Evolutionary conservation across 2,888 invertebrate genomes (phyloP), one percentile per base, ranked within the genome.

Genomic region (Tinea semifulvella): DNA sequence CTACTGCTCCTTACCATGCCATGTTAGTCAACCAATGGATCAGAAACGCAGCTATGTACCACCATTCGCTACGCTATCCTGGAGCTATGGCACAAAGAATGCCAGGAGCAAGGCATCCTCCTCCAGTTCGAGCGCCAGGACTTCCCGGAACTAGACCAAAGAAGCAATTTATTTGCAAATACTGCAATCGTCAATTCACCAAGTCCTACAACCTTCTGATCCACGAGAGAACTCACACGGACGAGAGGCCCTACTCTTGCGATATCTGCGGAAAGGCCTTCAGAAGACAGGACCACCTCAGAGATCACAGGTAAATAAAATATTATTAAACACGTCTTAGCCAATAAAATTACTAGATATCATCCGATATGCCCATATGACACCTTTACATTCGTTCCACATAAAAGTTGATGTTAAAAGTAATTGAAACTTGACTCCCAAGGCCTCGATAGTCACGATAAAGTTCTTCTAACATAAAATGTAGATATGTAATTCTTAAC

Each of bases 161-260:
- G 68, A 89, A 89, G 56, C 89, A 98, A 76, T 98, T 96, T 79
- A 97, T 98, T 63, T 98, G 98, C 85, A 94, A 96, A 77, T 98
- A 92, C 76, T 98, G 98, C 82, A 91, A 94, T 65, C 87, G 98
- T 26, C 95, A 97, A 65, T 98, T 98, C 79, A 98, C 97, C 52
- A 98, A 98, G 73, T 95, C 96, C 42, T 98, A 98, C 84, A 98
- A 98, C 72, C 84, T 98, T 56, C 85, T 98, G 59, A 98, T 98
- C 56, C 98, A 98, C 70, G 98, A 97, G 68, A 85, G 96, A 60
- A 98, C 97, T 2, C 98, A 98, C 69, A 98, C 97, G 26, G 96
- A 97, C 65, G 97, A 98, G 73, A 84, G 97, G 49, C 97, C 97
- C 8, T 98, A 96, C 72, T 92, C 94, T 28, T 97, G 97, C 69